These are phyloP conservation scores for Mesochorus sp. DNA, from an alignment of 2,888 invertebrate genomes.

Conservation along the genomic window DNA sequence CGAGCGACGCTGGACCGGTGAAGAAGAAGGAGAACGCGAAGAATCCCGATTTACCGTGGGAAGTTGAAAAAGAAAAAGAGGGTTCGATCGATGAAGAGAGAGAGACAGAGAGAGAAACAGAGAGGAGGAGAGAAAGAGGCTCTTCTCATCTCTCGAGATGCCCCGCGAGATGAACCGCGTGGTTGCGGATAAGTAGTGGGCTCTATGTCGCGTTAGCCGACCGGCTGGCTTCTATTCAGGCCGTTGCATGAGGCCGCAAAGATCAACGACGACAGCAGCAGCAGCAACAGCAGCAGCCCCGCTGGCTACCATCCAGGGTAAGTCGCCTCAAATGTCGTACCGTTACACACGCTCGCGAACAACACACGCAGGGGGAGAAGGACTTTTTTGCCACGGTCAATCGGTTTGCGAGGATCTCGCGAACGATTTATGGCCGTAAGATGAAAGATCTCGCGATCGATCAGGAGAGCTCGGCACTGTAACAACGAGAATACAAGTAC, in stretches of 20 bases:
- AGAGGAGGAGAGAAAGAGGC: slow-evolving; percentile 5
- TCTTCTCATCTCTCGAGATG: background rate
- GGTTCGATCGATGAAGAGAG: background rate
- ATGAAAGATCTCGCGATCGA: background rate
- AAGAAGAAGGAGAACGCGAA: slow-evolving; percentile 17
- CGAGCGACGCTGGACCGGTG: slow-evolving; percentile 11
- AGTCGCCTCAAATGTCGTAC: slow-evolving; percentile 73
- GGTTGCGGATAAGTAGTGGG: background rate
- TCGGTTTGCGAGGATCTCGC: slow-evolving; percentile 49
- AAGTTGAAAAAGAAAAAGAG: slow-evolving; percentile 47
- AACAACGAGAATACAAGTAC: background rate
- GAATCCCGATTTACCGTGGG: slow-evolving; percentile 61
- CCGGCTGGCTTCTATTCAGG: slow-evolving; percentile 59
- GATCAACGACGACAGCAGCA: slow-evolving; percentile 17
- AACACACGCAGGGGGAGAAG: slow-evolving; percentile 15
- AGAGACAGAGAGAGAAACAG: slow-evolving; percentile 5
- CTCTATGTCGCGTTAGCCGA: slow-evolving; percentile 61
- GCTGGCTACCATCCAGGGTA: slow-evolving; percentile 58
- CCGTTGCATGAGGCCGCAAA: slow-evolving; percentile 32
- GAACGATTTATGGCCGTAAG: slow-evolving; percentile 55
- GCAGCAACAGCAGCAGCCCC: slow-evolving; percentile 51
- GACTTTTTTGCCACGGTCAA: slow-evolving; percentile 57
- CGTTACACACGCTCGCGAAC: slow-evolving; percentile 69
- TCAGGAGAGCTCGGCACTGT: background rate
- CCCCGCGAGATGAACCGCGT: background rate